phyloP scores from a whole-genome alignment of 1,140 invertebrate genomes.

The Aphelinus certus region DNA sequence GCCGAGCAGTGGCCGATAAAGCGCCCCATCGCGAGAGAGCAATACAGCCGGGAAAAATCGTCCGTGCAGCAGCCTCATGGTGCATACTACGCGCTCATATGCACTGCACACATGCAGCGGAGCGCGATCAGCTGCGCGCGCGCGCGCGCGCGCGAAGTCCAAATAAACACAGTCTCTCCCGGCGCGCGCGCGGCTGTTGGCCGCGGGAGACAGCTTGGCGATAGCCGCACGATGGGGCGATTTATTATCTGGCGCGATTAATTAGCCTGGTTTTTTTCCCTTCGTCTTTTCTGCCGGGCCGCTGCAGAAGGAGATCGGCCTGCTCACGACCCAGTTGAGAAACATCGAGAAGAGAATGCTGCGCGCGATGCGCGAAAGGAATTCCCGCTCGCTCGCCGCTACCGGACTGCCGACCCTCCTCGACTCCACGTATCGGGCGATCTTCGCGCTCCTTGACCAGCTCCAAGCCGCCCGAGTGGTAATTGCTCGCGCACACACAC shows the following conservation, averaged over 20 bases:
- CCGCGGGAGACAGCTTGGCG: neutral
- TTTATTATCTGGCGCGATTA: constrained; percentile 45
- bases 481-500: constrained; percentile 36
- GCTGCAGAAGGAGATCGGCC: constrained; percentile 50
- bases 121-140: too few relatives aligned
- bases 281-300: neutral
- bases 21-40: too few relatives aligned
- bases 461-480: constrained; percentile 51
- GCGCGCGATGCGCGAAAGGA: constrained; percentile 50
- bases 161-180: neutral
- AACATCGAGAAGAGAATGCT: constrained; percentile 56
- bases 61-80: too few relatives aligned
- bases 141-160: neutral
- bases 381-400: constrained; percentile 48
- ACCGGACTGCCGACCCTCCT: constrained; percentile 52
- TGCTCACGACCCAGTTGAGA: constrained; percentile 56
- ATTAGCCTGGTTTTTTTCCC: constrained; percentile 43
- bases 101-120: too few relatives aligned
- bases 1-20: too few relatives aligned
- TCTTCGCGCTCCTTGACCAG: constrained; percentile 49
- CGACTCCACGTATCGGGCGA: constrained; percentile 50
- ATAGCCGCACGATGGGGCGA: constrained; percentile 3
- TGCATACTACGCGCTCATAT: too few relatives aligned
- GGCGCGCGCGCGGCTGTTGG: neutral
- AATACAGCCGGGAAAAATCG: too few relatives aligned